Evolutionary conservation across 2,797 vertebrate genomes (phyloP), one percentile per base, ranked within the genome.

Genomic region (Aeoliscus strigatus): DNA sequence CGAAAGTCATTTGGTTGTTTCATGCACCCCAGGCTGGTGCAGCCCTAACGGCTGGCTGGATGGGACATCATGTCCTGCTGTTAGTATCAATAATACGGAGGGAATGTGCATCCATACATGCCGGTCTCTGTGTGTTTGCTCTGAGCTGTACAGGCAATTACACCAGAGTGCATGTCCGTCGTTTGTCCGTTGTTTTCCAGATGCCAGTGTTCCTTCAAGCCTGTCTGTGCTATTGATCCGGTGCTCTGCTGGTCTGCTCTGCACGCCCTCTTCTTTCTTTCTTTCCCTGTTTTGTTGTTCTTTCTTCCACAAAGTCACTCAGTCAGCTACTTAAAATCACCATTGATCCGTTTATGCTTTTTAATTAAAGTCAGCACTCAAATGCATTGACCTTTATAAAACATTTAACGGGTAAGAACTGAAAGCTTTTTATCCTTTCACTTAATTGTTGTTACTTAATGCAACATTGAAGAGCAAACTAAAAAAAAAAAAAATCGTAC

Each of bases 151-250:
- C 26, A 36, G 9, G 23, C 36, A 55, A 43, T 52, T 46, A 41
- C 8, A 17, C 1, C 6, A 15, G 10, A 26, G 9, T 28, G 17
- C n/a, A 36, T 35, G 24, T 42, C 40, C 39, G 28, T 17, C 37
- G 32, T 43, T 55, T 35, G 24, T 42, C 40, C 39, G 28, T 17
- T 39, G 32, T 43, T 55, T 29, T 29, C 54, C 58, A 60, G 34
- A 39, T 37, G 24, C 49, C 41, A 31, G 11, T 31, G 45, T 38
- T 43, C 32, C 36, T 39, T 48, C 27, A 65, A 46, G 40, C 38
- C 16, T 50, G 45, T 53, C 50, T 55, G 33, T 71, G 43, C 4
- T 14, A 66, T 62, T n/a, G 60, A 66, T 53, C 32, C 21, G 14
- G 6, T 30, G 32, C n/a, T n/a, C n/a, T n/a, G n/a, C 52, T 48